These are phyloP conservation scores for Steinernema carpocapsae DNA, from an alignment of 2,888 invertebrate species.

Conservation along the genomic window DNA sequence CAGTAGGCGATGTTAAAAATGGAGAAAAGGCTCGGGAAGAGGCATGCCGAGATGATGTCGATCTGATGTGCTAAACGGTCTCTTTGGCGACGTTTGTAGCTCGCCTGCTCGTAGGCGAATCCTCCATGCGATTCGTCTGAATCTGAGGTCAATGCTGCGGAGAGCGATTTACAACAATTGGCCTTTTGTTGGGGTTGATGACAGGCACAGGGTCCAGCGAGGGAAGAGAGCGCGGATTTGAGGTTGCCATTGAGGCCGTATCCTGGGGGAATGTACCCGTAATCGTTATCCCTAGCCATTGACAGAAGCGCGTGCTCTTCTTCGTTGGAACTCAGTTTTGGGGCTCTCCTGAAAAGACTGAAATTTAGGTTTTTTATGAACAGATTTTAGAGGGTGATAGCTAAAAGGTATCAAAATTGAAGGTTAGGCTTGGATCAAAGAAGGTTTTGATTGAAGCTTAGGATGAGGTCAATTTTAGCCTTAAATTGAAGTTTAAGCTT, in stretches of 20 bases:
- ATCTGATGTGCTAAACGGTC: constrained; percentile 63
- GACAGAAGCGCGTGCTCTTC: constrained; percentile 52
- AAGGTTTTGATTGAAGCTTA: too few species aligned
- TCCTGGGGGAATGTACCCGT: constrained; percentile 69
- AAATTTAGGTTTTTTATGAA: not conserved
- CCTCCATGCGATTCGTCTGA: constrained; percentile 6
- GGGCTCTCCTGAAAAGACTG: constrained; percentile 1
- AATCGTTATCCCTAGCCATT: constrained; percentile 62
- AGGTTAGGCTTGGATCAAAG: too few species aligned
- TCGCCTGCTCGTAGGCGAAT: constrained; percentile 30
- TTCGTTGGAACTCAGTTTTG: constrained; percentile 35
- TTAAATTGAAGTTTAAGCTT: too few species aligned
- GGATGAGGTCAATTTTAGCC: too few species aligned
- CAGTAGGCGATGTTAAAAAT: constrained; percentile 71
- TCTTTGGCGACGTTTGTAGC: constrained; percentile 30
- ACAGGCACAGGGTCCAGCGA: constrained; percentile 45
- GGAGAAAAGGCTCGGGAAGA: constrained; percentile 67
- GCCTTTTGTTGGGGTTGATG: constrained; percentile 34
- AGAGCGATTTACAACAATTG: constrained; percentile 25
- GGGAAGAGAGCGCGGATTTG: constrained; percentile 42
- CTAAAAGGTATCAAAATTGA: too few species aligned
- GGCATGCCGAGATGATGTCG: constrained; percentile 61
- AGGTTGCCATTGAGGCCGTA: constrained; percentile 55
- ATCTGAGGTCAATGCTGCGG: constrained; percentile 15
- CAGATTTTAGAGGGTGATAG: too few species aligned